These are phyloP conservation scores for Pandemis cinnamomeana DNA, from an alignment of 2,888 invertebrate species.

Conservation along the genomic window DNA sequence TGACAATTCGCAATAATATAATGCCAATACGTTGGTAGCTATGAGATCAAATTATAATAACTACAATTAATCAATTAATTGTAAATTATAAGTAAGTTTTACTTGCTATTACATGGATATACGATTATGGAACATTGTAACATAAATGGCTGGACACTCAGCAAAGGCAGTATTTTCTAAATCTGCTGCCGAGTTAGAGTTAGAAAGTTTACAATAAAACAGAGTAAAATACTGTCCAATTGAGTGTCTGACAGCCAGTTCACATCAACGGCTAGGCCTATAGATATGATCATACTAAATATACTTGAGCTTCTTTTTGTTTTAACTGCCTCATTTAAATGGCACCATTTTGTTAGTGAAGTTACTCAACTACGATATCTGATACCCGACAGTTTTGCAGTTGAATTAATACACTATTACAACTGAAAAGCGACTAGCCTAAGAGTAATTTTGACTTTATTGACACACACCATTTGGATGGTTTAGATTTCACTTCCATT, in stretches of 20 bases:
- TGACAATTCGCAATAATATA: conserved; percentile 40
- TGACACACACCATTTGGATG: conserved; percentile 27
- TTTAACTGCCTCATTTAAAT: conserved; percentile 46
- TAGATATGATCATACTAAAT: conserved; percentile 47
- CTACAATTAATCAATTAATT: conserved; percentile 48
- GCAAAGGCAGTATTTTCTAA: not conserved
- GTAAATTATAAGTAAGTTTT: conserved; percentile 43
- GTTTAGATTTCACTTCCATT: not conserved
- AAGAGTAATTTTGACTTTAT: conserved; percentile 21
- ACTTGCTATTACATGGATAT: conserved; percentile 34
- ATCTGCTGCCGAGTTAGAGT: not conserved
- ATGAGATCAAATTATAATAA: conserved; percentile 73
- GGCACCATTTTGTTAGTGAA: conserved; percentile 38
- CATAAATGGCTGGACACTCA: conserved; percentile 9
- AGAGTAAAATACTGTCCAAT: not conserved
- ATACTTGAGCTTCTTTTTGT: conserved; percentile 51
- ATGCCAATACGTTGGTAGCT: conserved; percentile 63
- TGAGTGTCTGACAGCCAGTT: conserved; percentile 3
- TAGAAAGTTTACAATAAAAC: not conserved
- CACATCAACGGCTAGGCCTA: conserved; percentile 55
- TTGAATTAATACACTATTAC: not conserved
- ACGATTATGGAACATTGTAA: conserved; percentile 39
- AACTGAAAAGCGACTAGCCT: conserved; percentile 27
- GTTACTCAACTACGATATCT: conserved; percentile 15
- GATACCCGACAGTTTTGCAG: not conserved